Conservation (phyloP, 2,888 invertebrate species). For the Apocheima hispidaria region DNA sequence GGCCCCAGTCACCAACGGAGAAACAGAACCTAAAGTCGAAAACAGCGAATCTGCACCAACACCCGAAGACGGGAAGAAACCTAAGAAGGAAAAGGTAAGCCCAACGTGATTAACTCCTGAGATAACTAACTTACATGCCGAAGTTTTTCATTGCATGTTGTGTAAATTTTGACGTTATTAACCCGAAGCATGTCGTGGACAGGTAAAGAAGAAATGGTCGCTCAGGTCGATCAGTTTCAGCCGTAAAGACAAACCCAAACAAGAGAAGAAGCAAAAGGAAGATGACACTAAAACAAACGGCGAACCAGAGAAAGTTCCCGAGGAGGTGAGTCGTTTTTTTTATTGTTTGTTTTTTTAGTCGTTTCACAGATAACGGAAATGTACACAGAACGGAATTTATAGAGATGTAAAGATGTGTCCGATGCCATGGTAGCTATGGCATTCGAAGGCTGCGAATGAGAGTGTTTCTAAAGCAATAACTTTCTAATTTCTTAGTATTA, state of each 20-base stretch:
- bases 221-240: constrained; percentile 95
- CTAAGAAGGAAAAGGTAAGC: constrained; percentile 88
- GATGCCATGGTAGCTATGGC: constrained; percentile 27
- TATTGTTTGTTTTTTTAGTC: constrained; percentile 22
- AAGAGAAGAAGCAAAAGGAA: constrained; percentile 88
- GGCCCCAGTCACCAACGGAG: constrained; percentile 72
- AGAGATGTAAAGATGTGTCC: constrained; percentile 11
- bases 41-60: constrained; percentile 71
- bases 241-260: constrained; percentile 95
- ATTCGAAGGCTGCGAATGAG: constrained; percentile 35
- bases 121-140: constrained; percentile 33
- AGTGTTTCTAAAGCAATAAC: constrained; percentile 56
- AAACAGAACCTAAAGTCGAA: constrained; percentile 75
- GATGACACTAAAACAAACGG: constrained; percentile 86
- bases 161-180: constrained; percentile 57
- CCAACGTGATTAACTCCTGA: background rate
- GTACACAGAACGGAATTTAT: constrained; percentile 18
- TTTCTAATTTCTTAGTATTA: constrained; percentile 58
- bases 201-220: constrained; percentile 96
- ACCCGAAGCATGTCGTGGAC: constrained; percentile 64
- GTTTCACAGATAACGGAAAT: constrained; percentile 17
- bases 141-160: constrained; percentile 53
- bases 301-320: constrained; percentile 88
- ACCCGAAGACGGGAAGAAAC: constrained; percentile 85
- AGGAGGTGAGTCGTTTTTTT: constrained; percentile 84